Evolutionary conservation across 2,888 invertebrate species (phyloP), one percentile per base, ranked within the genome.

Genomic region (Drosophila nigricruria): DNA sequence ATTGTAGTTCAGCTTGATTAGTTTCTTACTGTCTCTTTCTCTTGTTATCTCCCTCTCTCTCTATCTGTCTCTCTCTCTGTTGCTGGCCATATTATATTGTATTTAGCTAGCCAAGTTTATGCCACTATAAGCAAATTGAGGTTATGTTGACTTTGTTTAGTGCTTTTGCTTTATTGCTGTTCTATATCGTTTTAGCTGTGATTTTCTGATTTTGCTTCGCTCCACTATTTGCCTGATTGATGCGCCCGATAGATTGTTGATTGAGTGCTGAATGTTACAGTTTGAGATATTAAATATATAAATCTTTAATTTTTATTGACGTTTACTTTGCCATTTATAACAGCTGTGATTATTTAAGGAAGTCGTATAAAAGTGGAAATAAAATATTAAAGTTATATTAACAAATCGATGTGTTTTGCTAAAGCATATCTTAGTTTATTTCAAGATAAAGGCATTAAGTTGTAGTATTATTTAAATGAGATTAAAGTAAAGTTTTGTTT

Each of bases 81-180:
- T 23, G 36, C 65, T 42, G n/a, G 59, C 59, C 64, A 40, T 79
- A 56, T 77, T 64, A 74, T 70, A 62, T 73, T 65, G 70, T 68
- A 73, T 73, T 78, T 75, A 73, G 67, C 53, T 64, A 64, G 70
- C 32, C 63, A 78, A 73, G 45, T 73, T 78, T 42, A 59, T 68
- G 61, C 58, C 56, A 50, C 73, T 68, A 78, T 72, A 77, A 74
- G 62, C 66, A 77, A 85, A 85, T 85, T 73, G 86, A 82, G 82
- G 86, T 77, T 83, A 76, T 83, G 83, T 83, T 83, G 78, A 83
- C 74, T 72, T 70, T 66, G 80, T 70, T 83, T 85, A 85, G 80
- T 82, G 86, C 71, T 74, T 68, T 73, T 42, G 70, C 71, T 77
- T 73, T 80, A 70, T 79, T 74, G 65, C 47, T 61, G 56, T 57